Percentiles rank a stretch among this genome's conserved stretches.
Evolutionary conservation across 1,140 invertebrate genomes (phyloP).

Genomic region (Micrasema longulum): DNA sequence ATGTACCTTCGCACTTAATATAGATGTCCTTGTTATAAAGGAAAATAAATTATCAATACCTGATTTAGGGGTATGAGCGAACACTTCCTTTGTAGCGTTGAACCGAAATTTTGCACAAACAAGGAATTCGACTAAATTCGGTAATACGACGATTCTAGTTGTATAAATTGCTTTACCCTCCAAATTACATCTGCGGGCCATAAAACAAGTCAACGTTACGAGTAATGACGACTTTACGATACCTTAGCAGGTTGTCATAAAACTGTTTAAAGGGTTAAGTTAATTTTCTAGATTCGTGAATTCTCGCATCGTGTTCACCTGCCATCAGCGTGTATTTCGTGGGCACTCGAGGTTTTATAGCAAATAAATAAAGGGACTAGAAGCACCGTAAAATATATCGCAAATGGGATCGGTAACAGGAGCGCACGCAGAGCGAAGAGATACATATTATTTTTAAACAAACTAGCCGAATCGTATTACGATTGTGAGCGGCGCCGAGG

Average conservation of each 20-base stretch:
- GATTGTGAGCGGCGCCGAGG: conserved; percentile 19
- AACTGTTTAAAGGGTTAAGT: conserved; percentile 30
- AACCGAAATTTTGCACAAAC: too few species aligned
- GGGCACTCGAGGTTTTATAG: conserved; percentile 22
- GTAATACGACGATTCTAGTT: too few species aligned
- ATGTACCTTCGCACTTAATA: too few species aligned
- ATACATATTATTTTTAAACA: conserved; percentile 5
- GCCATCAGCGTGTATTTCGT: conserved; percentile 23
- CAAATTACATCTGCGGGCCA: conserved; percentile 17
- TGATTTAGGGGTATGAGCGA: too few species aligned
- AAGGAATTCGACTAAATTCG: too few species aligned
- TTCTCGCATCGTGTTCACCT: conserved; percentile 27
- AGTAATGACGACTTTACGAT: conserved; percentile 25
- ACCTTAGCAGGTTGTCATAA: conserved; percentile 35
- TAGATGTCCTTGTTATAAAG: too few species aligned
- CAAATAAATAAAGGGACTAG: conserved; percentile 25
- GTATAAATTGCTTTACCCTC: not conserved
- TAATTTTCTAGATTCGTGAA: conserved; percentile 30
- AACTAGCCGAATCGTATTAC: conserved; percentile 10
- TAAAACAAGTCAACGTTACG: conserved; percentile 31
- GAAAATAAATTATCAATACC: too few species aligned
- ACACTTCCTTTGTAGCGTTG: too few species aligned
- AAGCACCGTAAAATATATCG: conserved; percentile 18
- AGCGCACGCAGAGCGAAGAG: not conserved
- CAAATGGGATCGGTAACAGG: conserved; percentile 27